Conservation (phyloP, 2,888 invertebrate genomes). For the Eretmocerus hayati region DNA sequence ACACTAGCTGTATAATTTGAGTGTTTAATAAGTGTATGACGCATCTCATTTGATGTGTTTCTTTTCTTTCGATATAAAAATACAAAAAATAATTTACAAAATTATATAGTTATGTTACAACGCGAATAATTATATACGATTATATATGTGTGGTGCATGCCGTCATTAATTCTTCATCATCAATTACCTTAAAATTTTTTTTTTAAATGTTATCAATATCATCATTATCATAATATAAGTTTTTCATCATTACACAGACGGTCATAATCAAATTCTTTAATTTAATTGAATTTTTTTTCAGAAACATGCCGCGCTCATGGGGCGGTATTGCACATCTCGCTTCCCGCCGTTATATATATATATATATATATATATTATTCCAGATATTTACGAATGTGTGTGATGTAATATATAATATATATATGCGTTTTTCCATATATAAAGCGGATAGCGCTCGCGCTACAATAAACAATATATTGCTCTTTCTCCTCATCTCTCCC, state of each 20-base stretch:
- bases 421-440: conserved; percentile 16
- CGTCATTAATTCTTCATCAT: conserved; percentile 19
- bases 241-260: conserved; percentile 20
- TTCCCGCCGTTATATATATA: conserved; percentile 15
- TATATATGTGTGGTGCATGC: conserved; percentile 23
- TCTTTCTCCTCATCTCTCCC: conserved; percentile 9
- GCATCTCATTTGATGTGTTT: conserved; percentile 25
- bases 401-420: conserved; percentile 8
- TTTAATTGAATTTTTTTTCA: conserved; percentile 15
- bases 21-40: conserved; percentile 21
- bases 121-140: conserved; percentile 30
- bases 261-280: conserved; percentile 19
- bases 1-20: conserved; percentile 19
- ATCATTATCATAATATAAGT: conserved; percentile 21
- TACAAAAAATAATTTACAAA: conserved; percentile 44
- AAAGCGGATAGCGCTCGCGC: conserved; percentile 18
- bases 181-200: too few species aligned
- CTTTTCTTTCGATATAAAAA: conserved; percentile 40
- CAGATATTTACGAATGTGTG: too few species aligned
- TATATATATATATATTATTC: conserved; percentile 3
- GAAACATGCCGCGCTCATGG: conserved; percentile 22
- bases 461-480: conserved; percentile 7
- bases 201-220: conserved; percentile 19
- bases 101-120: conserved; percentile 41
- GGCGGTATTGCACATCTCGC: conserved; percentile 13